These are phyloP conservation scores for Papilio aristodemus DNA, from an alignment of 1,140 invertebrate genomes.

Conservation along the genomic window DNA sequence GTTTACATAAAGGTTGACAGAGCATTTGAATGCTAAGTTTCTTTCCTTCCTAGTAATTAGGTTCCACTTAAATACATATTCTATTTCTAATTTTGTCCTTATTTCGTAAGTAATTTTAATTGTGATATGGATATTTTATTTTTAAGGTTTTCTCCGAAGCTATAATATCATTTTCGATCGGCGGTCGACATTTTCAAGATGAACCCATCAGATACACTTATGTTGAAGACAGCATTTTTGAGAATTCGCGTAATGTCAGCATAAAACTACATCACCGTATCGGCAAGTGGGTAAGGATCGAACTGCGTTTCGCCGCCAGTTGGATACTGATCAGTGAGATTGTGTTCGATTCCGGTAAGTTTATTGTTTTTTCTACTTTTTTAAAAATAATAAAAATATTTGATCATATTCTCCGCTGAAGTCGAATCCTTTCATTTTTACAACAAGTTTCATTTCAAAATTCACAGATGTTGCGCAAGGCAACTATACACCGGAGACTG, in stretches of 20 bases:
- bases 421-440: background rate
- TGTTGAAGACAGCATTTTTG: constrained; percentile 90
- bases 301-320: constrained; percentile 89
- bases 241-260: constrained; percentile 89
- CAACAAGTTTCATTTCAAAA: background rate
- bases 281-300: constrained; percentile 90
- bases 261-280: constrained; percentile 92
- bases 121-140: background rate
- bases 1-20: too few relatives aligned
- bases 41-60: too few relatives aligned
- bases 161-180: constrained; percentile 90
- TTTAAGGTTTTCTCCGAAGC: constrained; percentile 89
- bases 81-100: background rate
- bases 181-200: constrained; percentile 87
- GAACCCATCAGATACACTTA: constrained; percentile 88
- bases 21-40: too few relatives aligned
- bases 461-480: constrained; percentile 86
- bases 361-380: constrained; percentile 22
- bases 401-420: background rate
- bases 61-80: too few relatives aligned
- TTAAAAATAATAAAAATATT: background rate
- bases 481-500: constrained; percentile 84
- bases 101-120: background rate
- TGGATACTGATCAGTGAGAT: constrained; percentile 96
- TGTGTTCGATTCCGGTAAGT: constrained; percentile 88